A percentile compares a stretch with the other conserved stretches of the same genome.
These are phyloP conservation scores for Craterocephalus amniculus DNA, from an alignment of 2,797 vertebrate species.

Conservation along the genomic window DNA sequence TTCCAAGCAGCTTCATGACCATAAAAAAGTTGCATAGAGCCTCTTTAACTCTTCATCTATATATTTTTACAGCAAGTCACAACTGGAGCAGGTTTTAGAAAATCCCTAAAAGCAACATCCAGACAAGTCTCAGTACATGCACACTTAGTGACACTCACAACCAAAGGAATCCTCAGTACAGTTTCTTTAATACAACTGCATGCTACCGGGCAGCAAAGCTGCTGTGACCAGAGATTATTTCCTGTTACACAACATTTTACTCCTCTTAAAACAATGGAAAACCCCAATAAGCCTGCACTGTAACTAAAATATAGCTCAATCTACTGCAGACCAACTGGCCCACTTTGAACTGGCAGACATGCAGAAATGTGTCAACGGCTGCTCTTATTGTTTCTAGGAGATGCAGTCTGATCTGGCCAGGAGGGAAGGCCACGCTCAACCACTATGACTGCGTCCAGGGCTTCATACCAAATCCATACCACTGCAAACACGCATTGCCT, in stretches of 20 bases:
- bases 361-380: constrained; percentile 70
- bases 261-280: constrained; percentile 1
- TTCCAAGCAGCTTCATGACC: too few relatives aligned
- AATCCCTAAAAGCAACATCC: constrained; percentile 15
- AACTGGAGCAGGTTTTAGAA: constrained; percentile 32
- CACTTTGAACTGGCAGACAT: constrained; percentile 58
- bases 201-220: background rate
- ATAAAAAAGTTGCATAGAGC: too few relatives aligned
- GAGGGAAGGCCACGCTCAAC: constrained; percentile 39
- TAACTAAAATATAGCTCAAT: constrained; percentile 26
- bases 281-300: background rate
- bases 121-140: constrained; percentile 45
- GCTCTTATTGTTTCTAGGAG: constrained; percentile 26
- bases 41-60: background rate
- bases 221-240: constrained; percentile 3
- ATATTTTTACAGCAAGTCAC: constrained; percentile 23
- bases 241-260: background rate
- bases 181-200: constrained; percentile 9
- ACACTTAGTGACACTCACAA: constrained; percentile 48
- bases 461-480: constrained; percentile 14
- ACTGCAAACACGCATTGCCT: constrained; percentile 2
- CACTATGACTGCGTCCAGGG: constrained; percentile 27
- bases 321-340: constrained; percentile 54
- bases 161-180: constrained; percentile 26
- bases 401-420: constrained; percentile 28